These are phyloP conservation scores for Tenthredo amoena DNA, from an alignment of 2,888 invertebrate genomes.

Conservation along the genomic window DNA sequence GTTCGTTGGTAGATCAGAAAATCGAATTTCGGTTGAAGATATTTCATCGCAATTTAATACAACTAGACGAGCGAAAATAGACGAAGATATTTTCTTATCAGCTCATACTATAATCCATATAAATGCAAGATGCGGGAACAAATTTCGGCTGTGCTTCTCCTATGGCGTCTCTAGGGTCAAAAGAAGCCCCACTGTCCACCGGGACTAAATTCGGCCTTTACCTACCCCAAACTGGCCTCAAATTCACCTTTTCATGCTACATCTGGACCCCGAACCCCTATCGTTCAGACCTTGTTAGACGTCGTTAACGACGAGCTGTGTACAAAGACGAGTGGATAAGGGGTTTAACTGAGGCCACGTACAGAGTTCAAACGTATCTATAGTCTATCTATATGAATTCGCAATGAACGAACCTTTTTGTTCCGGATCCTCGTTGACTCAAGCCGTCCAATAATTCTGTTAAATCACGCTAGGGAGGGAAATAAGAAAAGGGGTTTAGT, in stretches of 20 bases:
- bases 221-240: conserved; percentile 33
- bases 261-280: neutral
- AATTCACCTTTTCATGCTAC: neutral
- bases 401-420: conserved; percentile 26
- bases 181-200: neutral
- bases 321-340: neutral
- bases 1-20: neutral
- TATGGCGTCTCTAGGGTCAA: neutral
- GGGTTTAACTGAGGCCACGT: conserved; percentile 6
- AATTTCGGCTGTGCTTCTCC: neutral
- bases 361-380: conserved; percentile 3
- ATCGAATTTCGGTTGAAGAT: neutral
- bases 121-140: neutral
- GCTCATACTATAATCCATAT: neutral
- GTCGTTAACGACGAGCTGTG: conserved; percentile 29
- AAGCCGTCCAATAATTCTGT: neutral
- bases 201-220: neutral
- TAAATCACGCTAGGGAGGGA: neutral
- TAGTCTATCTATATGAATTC: conserved; percentile 18
- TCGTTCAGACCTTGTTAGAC: conserved; percentile 33
- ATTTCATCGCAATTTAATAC: neutral
- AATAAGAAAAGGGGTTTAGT: neutral
- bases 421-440: neutral
- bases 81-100: neutral
- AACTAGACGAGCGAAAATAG: neutral